Evolutionary conservation across 2,797 vertebrate species (phyloP).

Genomic region (Oreonectes daqikongensis): DNA sequence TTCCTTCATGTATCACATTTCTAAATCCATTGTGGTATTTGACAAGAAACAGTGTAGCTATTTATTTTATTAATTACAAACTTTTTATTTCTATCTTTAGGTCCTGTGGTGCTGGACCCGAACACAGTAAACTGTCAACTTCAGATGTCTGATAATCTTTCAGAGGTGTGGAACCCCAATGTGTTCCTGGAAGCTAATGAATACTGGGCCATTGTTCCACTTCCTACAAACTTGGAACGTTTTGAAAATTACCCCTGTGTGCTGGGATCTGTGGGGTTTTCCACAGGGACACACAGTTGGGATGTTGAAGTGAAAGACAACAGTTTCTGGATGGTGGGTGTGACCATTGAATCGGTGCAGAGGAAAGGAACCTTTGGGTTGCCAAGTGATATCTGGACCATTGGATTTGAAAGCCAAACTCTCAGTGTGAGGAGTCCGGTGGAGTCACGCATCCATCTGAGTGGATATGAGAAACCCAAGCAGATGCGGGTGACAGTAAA

Average conservation of each 20-base stretch:
- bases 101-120: constrained; percentile 49
- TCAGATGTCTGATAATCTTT: constrained; percentile 46
- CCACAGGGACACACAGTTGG: constrained; percentile 45
- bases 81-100: constrained; percentile 15
- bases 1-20: too few relatives aligned
- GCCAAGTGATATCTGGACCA: constrained; percentile 40
- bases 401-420: constrained; percentile 9
- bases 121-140: constrained; percentile 49
- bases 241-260: constrained; percentile 37
- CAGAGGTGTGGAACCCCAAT: constrained; percentile 14
- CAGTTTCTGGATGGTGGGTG: constrained; percentile 48
- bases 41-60: too few relatives aligned
- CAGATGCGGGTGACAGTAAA: constrained; percentile 27
- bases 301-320: constrained; percentile 42
- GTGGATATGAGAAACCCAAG: background rate
- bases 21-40: too few relatives aligned
- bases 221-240: constrained; percentile 29
- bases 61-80: too few relatives aligned
- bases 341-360: constrained; percentile 39
- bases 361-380: constrained; percentile 14
- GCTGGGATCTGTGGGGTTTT: constrained; percentile 54
- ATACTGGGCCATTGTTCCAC: background rate
- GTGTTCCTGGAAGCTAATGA: background rate
- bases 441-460: background rate
- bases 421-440: constrained; percentile 32